Conservation (phyloP, 1,140 invertebrate species). For the Centruroides vittatus region DNA sequence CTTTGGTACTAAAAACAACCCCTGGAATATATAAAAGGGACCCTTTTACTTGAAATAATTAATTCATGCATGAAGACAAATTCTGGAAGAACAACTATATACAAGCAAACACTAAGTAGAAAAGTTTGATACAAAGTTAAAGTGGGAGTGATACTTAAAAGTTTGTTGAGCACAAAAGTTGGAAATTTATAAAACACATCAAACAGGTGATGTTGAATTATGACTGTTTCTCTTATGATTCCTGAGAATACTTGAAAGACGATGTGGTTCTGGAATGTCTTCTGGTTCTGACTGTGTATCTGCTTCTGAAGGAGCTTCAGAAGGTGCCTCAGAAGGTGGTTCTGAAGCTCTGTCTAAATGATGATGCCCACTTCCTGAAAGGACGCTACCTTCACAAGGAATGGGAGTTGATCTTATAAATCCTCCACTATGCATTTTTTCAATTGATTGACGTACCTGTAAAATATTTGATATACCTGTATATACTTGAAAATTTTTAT, state of each 20-base stretch:
- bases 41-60: too few relatives aligned
- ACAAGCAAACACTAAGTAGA: too few relatives aligned
- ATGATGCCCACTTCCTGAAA: conserved; percentile 6
- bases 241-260: conserved; percentile 9
- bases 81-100: too few relatives aligned
- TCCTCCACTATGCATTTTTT: conserved; percentile 14
- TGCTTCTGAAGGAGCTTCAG: conserved; percentile 11
- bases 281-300: conserved; percentile 12
- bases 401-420: conserved; percentile 4
- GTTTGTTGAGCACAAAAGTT: too few relatives aligned
- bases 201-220: conserved; percentile 10
- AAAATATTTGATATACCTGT: background rate
- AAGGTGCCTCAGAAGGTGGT: conserved; percentile 13
- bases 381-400: conserved; percentile 7
- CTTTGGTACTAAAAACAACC: too few relatives aligned
- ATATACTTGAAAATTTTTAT: background rate
- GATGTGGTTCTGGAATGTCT: conserved; percentile 7
- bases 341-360: conserved; percentile 9
- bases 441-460: conserved; percentile 14
- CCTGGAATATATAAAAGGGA: too few relatives aligned
- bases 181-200: background rate
- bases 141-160: too few relatives aligned
- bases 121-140: too few relatives aligned
- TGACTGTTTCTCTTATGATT: conserved; percentile 10
- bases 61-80: too few relatives aligned